A percentile compares a stretch with the other conserved stretches of the same genome.
Evolutionary conservation across 2,113 vertebrate species (phyloP).

Genomic region (Corythaeola cristata): DNA sequence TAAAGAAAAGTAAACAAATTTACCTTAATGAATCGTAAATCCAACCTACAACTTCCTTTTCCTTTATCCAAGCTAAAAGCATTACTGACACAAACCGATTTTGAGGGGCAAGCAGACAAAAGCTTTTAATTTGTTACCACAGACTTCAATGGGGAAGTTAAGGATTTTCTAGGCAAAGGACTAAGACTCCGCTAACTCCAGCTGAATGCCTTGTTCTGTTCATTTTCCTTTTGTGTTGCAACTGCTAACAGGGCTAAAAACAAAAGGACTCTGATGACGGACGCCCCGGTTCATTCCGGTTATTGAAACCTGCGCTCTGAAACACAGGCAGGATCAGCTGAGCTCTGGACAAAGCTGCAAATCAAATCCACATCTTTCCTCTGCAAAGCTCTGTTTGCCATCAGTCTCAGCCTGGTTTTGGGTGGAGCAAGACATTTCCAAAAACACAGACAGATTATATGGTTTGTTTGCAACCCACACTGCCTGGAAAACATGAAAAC

Average conservation of each 20-base stretch:
- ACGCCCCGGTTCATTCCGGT: neutral
- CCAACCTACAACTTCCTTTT: neutral
- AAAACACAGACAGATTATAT: neutral
- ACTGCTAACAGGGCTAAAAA: neutral
- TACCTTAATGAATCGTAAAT: neutral
- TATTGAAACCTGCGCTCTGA: neutral
- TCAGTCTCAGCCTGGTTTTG: neutral
- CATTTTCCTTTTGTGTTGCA: constrained; percentile 10
- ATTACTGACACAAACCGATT: neutral
- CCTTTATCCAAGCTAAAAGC: neutral
- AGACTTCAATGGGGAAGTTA: neutral
- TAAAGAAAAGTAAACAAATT: neutral
- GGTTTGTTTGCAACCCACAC: neutral
- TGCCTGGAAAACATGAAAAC: neutral
- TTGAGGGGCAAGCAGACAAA: neutral
- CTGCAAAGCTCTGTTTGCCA: neutral
- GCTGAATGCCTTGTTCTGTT: constrained; percentile 21
- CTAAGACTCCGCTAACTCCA: neutral
- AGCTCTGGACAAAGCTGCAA: neutral
- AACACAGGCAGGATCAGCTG: neutral
- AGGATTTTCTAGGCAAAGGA: constrained; percentile 33
- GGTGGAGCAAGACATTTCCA: neutral
- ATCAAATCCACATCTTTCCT: neutral
- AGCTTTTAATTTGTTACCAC: constrained; percentile 2
- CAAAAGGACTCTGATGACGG: neutral